These are phyloP conservation scores for Auanema sp. DNA, from an alignment of 2,888 invertebrate genomes.

Conservation along the genomic window DNA sequence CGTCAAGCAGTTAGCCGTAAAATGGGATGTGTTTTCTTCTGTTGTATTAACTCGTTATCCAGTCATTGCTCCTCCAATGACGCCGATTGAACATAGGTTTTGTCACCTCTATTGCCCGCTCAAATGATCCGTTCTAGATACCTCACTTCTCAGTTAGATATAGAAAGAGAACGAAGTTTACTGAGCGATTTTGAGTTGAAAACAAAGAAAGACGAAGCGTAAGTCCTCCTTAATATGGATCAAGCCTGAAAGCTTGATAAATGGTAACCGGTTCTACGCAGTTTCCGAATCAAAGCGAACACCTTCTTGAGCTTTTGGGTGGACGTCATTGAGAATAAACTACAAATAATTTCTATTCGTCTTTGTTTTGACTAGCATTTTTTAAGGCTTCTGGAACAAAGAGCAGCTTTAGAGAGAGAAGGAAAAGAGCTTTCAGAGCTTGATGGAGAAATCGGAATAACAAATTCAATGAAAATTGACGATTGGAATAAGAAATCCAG, in stretches of 20 bases:
- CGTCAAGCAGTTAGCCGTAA: conserved; percentile 7
- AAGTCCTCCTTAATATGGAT: conserved; percentile 12
- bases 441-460: conserved; percentile 58
- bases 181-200: conserved; percentile 57
- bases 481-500: conserved; percentile 49
- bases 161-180: conserved; percentile 49
- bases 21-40: conserved; percentile 54
- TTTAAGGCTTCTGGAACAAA: conserved; percentile 50
- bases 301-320: neutral
- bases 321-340: neutral
- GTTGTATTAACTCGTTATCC: conserved; percentile 51
- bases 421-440: conserved; percentile 60
- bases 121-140: neutral
- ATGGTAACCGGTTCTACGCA: neutral
- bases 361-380: neutral
- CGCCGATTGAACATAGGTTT: conserved; percentile 41
- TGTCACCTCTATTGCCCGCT: neutral
- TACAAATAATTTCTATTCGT: neutral
- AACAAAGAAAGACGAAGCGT: conserved; percentile 53
- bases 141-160: conserved; percentile 16
- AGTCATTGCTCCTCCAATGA: conserved; percentile 53
- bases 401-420: conserved; percentile 45
- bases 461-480: conserved; percentile 48
- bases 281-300: neutral
- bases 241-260: neutral